Percentiles rank a stretch among this genome's conserved stretches.
Conservation (phyloP, 2,888 invertebrate genomes). For the Apodemia duryi region DNA sequence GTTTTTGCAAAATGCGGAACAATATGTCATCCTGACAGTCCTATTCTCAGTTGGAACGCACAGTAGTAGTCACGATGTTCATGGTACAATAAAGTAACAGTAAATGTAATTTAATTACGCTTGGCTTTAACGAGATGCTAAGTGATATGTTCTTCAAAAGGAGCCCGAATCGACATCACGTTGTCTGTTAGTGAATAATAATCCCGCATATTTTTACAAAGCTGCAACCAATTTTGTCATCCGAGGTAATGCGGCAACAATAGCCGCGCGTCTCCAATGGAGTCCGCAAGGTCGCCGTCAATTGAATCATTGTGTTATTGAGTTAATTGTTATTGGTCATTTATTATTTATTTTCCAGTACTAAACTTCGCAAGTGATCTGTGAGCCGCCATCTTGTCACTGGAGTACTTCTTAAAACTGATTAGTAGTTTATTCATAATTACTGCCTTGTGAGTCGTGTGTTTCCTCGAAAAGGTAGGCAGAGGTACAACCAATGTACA, state of each 20-base stretch:
- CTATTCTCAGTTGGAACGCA: too few species aligned
- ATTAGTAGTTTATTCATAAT: not conserved
- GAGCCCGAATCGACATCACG: not conserved
- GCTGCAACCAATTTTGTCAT: not conserved
- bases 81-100: too few species aligned
- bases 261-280: not conserved
- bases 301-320: conserved; percentile 7
- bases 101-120: too few species aligned
- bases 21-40: too few species aligned
- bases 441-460: not conserved
- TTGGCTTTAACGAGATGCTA: too few species aligned
- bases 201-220: not conserved
- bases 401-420: not conserved
- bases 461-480: too few species aligned
- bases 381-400: not conserved
- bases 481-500: too few species aligned
- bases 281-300: not conserved
- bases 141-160: not conserved
- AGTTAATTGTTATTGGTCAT: conserved; percentile 1
- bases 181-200: not conserved
- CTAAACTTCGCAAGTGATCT: not conserved
- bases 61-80: too few species aligned
- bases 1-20: too few species aligned
- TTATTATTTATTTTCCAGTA: not conserved
- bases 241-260: not conserved